phyloP scores from a whole-genome alignment of 2,113 vertebrate species.

The Rallus limicola region DNA sequence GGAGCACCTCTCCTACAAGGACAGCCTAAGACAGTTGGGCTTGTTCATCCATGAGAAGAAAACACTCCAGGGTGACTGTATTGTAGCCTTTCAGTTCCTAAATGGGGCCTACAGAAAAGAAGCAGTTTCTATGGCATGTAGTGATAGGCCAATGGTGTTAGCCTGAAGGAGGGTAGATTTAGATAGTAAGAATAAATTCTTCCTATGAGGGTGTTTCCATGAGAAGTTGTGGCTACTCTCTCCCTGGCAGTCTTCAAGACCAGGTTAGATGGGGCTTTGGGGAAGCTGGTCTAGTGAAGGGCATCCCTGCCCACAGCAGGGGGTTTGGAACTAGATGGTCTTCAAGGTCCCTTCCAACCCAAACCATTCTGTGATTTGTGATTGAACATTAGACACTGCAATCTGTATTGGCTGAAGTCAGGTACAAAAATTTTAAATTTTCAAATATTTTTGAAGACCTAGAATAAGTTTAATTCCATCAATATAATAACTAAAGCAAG shows the following conservation, averaged over 20 bases:
- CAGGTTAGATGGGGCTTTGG: background rate
- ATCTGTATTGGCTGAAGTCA: background rate
- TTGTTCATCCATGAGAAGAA: too few relatives aligned
- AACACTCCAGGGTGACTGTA: background rate
- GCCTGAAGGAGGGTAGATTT: background rate
- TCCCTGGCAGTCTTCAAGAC: background rate
- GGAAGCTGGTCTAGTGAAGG: background rate
- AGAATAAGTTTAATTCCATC: background rate
- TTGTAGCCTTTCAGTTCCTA: background rate
- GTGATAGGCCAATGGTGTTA: background rate
- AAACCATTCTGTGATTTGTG: background rate
- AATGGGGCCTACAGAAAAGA: background rate
- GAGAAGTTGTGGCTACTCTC: background rate
- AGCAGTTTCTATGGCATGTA: background rate
- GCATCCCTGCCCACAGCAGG: background rate
- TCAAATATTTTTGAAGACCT: background rate
- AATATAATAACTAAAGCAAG: background rate
- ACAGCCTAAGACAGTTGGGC: too few relatives aligned
- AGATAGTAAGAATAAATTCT: background rate
- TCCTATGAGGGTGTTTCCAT: background rate
- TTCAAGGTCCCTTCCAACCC: background rate
- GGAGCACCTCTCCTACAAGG: too few relatives aligned
- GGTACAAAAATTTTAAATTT: background rate
- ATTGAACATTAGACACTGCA: background rate
- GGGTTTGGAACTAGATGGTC: too few relatives aligned